Evolutionary conservation across 2,888 invertebrate genomes (phyloP).

Genomic region (Philonicus albiceps): DNA sequence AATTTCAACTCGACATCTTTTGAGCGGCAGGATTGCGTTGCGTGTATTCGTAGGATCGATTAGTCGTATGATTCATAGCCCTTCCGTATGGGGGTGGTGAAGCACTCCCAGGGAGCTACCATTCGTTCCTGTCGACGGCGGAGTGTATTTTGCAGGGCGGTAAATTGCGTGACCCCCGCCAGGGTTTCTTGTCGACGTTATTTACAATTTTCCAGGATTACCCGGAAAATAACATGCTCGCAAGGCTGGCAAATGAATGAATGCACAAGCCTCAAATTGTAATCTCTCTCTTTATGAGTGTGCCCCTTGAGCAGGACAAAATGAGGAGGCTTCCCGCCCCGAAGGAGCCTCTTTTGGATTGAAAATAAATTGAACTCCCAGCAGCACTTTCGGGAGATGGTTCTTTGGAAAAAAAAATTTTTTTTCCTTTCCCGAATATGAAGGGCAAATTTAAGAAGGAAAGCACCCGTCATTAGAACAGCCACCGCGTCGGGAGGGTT

Average conservation of each 20-base stretch:
- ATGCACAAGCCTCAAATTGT: background rate
- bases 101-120: background rate
- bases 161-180: background rate
- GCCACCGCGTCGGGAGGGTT: background rate
- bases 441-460: background rate
- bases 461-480: background rate
- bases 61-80: background rate
- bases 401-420: background rate
- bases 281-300: background rate
- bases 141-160: background rate
- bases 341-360: background rate
- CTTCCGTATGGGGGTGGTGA: background rate
- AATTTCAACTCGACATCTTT: background rate
- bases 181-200: background rate
- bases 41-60: background rate
- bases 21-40: background rate
- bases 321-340: background rate
- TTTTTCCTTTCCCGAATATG: background rate
- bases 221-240: background rate
- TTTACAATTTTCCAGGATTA: background rate
- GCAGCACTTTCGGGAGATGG: background rate
- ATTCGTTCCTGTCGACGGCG: background rate
- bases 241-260: background rate
- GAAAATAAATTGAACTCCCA: background rate
- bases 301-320: background rate